Conservation (phyloP, 1,140 invertebrate genomes). For the Belonocnema kinseyi region DNA sequence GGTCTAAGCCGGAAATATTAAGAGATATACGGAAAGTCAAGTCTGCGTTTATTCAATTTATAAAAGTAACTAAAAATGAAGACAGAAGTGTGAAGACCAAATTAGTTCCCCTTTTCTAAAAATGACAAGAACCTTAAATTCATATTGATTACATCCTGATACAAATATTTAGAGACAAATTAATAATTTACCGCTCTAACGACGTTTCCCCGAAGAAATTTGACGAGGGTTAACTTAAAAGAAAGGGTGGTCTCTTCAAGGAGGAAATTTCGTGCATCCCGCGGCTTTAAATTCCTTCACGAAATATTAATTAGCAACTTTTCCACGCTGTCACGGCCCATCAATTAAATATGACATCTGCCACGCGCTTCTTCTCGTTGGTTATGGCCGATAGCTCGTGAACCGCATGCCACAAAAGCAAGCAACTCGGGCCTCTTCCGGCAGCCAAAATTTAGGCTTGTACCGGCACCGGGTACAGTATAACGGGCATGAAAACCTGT, state of each 20-base stretch:
- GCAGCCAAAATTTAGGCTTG: neutral
- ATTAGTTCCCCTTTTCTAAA: neutral
- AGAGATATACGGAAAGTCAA: no score
- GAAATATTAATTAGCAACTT: conserved; percentile 27
- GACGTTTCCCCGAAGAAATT: conserved; percentile 1
- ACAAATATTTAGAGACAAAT: neutral
- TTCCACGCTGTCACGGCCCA: conserved; percentile 13
- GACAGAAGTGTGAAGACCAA: neutral
- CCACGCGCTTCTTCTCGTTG: neutral
- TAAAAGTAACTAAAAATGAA: neutral
- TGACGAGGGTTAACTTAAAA: conserved; percentile 16
- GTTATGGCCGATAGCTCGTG: neutral
- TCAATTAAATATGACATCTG: conserved; percentile 21
- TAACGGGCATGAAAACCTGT: conserved; percentile 13
- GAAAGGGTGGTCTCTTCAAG: neutral
- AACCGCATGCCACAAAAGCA: neutral
- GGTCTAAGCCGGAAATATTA: no score
- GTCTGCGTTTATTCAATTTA: no score
- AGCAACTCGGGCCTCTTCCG: neutral
- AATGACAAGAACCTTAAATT: neutral
- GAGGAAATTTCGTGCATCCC: neutral
- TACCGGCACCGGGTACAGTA: neutral
- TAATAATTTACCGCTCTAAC: conserved; percentile 14
- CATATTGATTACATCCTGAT: neutral
- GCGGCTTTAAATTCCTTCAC: conserved; percentile 17